Evolutionary conservation across 2,113 vertebrate genomes (phyloP), one percentile per base, ranked within the genome.

Genomic region (Phalacrocorax carbo): DNA sequence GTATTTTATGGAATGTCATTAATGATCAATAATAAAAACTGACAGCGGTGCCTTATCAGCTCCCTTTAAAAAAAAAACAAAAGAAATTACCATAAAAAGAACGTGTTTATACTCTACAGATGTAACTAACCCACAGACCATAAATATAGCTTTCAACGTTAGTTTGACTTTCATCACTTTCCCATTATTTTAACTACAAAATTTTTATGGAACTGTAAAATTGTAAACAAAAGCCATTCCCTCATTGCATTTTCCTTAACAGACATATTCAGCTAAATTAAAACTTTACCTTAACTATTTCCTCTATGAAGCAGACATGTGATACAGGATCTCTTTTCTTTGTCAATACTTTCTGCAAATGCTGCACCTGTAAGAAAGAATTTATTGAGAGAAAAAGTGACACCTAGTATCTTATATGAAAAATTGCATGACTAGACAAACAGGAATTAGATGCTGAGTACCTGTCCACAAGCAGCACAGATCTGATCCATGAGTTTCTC

Each of bases 401-500:
- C 13, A 65, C 27, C 52, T 82, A 57, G 34, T 51, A 82, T 29
- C 27, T 62, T 27, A 27, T 4, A 52, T 11, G 34, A 17, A 69
- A 73, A 95, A 89, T 0, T 64, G 29, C 22, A 57, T 6, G 15
- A 14, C 12, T 14, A 69, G 54, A 72, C 34, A 82, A 62, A 61
- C 7, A 60, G 9, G 21, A 89, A 58, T 52, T 11, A 87, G 30
- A 21, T 79, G 44, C 61, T 76, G 62, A 83, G 66, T 98, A 99
- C 99, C 98, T 99, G 99, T 62, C 98, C 98, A 11, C 99, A 99
- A 8, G 99, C 98, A 48, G 99, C 98, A 98, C 98, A 99, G 76
- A 99, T 99, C 95, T 99, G 99, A 97, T 99, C 99, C 99, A 99
- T 99, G 44, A 99, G 97, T 93, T 99, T 99, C 97, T 99, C 99